A percentile compares a stretch with the other conserved stretches of the same genome.
Conservation (phyloP, 1,140 invertebrate genomes). For the Drosophila obscura region DNA sequence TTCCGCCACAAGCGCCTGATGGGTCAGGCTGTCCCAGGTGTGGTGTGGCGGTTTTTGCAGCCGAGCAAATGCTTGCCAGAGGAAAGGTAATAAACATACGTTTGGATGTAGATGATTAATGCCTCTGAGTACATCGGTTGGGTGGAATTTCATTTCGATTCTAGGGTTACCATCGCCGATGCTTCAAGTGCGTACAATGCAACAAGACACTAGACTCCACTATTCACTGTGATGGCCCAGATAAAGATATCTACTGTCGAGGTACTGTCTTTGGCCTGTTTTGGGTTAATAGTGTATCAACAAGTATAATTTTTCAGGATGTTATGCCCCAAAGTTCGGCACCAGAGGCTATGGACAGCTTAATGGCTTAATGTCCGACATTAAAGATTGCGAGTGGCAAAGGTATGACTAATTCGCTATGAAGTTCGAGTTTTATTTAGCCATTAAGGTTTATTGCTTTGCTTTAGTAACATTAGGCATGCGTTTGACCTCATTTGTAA, state of each 20-base stretch:
- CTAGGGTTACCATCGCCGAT: constrained; percentile 96
- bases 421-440: not conserved
- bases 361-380: constrained; percentile 89
- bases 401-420: constrained; percentile 64
- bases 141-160: not conserved
- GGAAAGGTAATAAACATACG: constrained; percentile 83
- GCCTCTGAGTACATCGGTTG: not conserved
- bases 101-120: not conserved
- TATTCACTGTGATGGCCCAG: constrained; percentile 96
- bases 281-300: constrained; percentile 86
- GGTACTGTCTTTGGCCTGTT: constrained; percentile 90
- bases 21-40: constrained; percentile 95
- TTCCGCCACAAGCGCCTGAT: constrained; percentile 86
- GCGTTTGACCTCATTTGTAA: not conserved
- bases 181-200: constrained; percentile 97
- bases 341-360: constrained; percentile 90
- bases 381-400: constrained; percentile 87
- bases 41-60: constrained; percentile 96
- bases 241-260: constrained; percentile 99
- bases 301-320: constrained; percentile 85
- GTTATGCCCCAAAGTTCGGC: constrained; percentile 75
- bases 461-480: too few relatives aligned
- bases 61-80: constrained; percentile 96
- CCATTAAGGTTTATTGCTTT: not conserved
- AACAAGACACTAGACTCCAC: constrained; percentile 97